Percentiles rank a stretch among this genome's conserved stretches.
These are phyloP conservation scores for Tortricodes alternella DNA, from an alignment of 2,888 invertebrate species.

Conservation along the genomic window DNA sequence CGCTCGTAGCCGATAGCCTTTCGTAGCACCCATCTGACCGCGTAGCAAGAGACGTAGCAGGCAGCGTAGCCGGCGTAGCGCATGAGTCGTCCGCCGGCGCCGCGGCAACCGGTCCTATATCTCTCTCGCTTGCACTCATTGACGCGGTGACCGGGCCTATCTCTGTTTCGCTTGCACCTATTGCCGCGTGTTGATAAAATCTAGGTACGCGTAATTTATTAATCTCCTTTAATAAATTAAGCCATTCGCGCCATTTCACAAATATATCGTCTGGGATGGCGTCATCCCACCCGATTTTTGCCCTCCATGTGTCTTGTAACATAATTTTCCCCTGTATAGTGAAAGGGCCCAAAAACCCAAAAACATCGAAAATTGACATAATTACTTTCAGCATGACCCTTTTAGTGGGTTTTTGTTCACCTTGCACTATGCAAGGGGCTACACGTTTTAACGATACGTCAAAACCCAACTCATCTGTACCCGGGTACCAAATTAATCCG, in stretches of 20 bases:
- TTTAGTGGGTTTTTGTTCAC: conserved; percentile 35
- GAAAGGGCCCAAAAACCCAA: conserved; percentile 38
- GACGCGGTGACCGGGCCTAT: background rate
- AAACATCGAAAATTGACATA: conserved; percentile 38
- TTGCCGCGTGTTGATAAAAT: background rate
- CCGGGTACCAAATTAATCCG: conserved; percentile 38
- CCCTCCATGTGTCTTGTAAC: background rate
- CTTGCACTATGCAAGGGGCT: conserved; percentile 26
- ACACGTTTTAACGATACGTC: conserved; percentile 35
- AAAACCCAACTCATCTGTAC: conserved; percentile 35
- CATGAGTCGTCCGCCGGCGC: too few species aligned
- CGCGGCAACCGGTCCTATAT: background rate
- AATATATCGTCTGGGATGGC: background rate
- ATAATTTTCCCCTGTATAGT: conserved; percentile 29
- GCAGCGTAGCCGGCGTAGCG: background rate
- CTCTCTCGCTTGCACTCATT: too few species aligned
- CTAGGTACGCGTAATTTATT: background rate
- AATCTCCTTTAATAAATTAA: background rate
- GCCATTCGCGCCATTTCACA: background rate
- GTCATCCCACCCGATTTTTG: background rate
- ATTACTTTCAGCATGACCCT: conserved; percentile 32
- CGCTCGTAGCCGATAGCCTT: too few species aligned
- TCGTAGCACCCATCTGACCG: background rate
- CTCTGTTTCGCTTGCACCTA: background rate
- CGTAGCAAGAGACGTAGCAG: too few species aligned